phyloP scores from a whole-genome alignment of 2,888 invertebrate genomes.

The Clivina fossor region DNA sequence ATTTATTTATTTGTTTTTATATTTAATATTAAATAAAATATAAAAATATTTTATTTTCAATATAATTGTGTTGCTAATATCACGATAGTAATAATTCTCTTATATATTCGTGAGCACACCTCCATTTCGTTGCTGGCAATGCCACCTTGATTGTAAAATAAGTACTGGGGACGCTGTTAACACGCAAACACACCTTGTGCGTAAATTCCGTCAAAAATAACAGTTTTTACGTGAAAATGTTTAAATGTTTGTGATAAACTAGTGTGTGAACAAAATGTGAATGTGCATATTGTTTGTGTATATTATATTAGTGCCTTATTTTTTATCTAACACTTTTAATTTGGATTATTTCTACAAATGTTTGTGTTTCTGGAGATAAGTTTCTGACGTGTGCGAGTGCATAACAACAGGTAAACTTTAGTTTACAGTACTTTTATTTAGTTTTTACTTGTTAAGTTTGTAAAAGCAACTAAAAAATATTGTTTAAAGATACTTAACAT shows the following conservation, averaged over 20 bases:
- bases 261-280: conserved; percentile 33
- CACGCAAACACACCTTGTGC: conserved; percentile 35
- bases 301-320: conserved; percentile 25
- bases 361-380: conserved; percentile 30
- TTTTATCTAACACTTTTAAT: conserved; percentile 23
- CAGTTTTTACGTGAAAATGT: conserved; percentile 30
- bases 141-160: conserved; percentile 31
- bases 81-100: too few relatives aligned
- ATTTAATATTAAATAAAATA: too few relatives aligned
- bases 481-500: conserved; percentile 24
- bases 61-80: too few relatives aligned
- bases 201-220: conserved; percentile 34
- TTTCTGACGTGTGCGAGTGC: conserved; percentile 34
- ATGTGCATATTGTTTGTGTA: conserved; percentile 21
- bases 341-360: conserved; percentile 25
- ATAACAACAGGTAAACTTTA: conserved; percentile 31
- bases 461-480: background rate
- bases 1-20: too few relatives aligned
- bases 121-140: conserved; percentile 21
- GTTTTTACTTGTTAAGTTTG: background rate
- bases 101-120: conserved; percentile 18
- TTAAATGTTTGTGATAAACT: conserved; percentile 28
- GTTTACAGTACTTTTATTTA: conserved; percentile 11
- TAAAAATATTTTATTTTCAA: too few relatives aligned
- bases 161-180: conserved; percentile 33